Evolutionary conservation across 2,888 invertebrate genomes (phyloP).

Genomic region (Eremobia ochroleuca): DNA sequence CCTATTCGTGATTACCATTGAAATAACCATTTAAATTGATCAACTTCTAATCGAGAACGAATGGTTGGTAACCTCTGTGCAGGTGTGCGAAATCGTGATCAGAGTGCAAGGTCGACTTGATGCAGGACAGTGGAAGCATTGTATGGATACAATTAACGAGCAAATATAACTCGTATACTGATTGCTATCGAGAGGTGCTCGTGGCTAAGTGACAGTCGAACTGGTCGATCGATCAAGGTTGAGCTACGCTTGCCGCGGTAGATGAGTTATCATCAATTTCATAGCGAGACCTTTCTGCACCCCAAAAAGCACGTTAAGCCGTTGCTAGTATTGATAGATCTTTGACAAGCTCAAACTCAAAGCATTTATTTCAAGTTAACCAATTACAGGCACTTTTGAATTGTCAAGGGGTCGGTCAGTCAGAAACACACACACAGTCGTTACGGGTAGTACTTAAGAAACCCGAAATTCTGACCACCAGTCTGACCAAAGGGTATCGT

Average conservation of each 20-base stretch:
- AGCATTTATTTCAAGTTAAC: too few relatives aligned
- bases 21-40: conserved; percentile 34
- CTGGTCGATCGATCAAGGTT: conserved; percentile 25
- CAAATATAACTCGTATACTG: conserved; percentile 65
- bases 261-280: not conserved
- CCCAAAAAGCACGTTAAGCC: not conserved
- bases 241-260: not conserved
- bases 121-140: conserved; percentile 72
- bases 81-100: conserved; percentile 82
- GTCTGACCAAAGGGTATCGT: not conserved
- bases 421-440: too few relatives aligned
- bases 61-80: conserved; percentile 61
- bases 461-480: too few relatives aligned
- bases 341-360: too few relatives aligned
- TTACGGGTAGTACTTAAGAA: not conserved
- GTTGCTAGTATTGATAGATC: not conserved
- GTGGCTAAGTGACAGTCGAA: conserved; percentile 22
- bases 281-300: not conserved
- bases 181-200: conserved; percentile 47
- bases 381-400: too few relatives aligned
- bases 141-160: conserved; percentile 73
- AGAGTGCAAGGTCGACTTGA: conserved; percentile 78
- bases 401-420: too few relatives aligned
- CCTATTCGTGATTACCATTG: conserved; percentile 27
- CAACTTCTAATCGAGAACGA: conserved; percentile 50